Evolutionary conservation across 2,797 vertebrate species (phyloP).

Genomic region (Microctenopoma lineatum): DNA sequence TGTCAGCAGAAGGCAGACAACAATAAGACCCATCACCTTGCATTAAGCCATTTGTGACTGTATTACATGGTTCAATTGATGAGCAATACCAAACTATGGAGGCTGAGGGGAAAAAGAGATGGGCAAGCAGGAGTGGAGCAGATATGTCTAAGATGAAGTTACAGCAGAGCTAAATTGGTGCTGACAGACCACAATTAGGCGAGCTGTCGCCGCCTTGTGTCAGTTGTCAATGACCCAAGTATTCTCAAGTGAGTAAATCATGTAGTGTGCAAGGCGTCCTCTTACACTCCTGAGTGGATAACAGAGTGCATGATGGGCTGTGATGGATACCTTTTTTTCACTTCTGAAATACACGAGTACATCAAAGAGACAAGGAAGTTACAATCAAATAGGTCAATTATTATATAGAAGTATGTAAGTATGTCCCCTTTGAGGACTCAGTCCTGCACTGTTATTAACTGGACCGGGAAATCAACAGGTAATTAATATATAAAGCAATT

Average conservation of each 20-base stretch:
- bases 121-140: constrained; percentile 38
- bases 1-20: constrained; percentile 61
- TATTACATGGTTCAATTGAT: constrained; percentile 62
- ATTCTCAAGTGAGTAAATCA: constrained; percentile 53
- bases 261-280: constrained; percentile 25
- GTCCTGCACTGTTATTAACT: background rate
- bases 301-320: constrained; percentile 30
- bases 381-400: background rate
- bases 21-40: constrained; percentile 60
- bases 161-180: constrained; percentile 68
- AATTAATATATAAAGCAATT: background rate
- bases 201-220: constrained; percentile 54
- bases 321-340: constrained; percentile 13
- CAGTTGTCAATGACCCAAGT: constrained; percentile 70
- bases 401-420: too few relatives aligned
- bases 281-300: constrained; percentile 37
- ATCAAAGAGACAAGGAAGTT: constrained; percentile 6
- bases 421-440: background rate
- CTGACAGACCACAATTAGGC: constrained; percentile 80
- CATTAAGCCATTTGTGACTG: constrained; percentile 57
- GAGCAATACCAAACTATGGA: constrained; percentile 28
- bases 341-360: constrained; percentile 9
- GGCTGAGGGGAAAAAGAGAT: constrained; percentile 47
- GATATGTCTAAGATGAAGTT: constrained; percentile 63
- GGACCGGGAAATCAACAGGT: background rate